Percentiles rank a stretch among this genome's conserved stretches.
These are phyloP conservation scores for Brachionus koreanus DNA, from an alignment of 1,140 invertebrate genomes.

Conservation along the genomic window DNA sequence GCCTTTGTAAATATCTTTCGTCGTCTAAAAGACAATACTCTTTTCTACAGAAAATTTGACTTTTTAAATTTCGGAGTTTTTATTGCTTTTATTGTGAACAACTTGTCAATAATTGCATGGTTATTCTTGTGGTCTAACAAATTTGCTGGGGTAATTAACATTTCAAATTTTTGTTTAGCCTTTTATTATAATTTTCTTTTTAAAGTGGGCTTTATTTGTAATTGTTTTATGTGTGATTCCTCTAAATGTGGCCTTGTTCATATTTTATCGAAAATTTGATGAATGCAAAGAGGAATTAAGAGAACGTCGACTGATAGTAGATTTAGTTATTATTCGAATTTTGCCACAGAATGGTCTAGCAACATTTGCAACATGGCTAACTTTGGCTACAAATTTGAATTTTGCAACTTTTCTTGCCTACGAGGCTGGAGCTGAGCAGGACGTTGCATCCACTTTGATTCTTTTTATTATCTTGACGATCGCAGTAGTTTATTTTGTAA, in stretches of 20 bases:
- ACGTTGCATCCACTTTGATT: conserved; percentile 47
- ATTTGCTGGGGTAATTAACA: conserved; percentile 47
- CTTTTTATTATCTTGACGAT: conserved; percentile 46
- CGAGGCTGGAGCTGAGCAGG: conserved; percentile 27
- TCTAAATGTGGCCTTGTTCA: background rate
- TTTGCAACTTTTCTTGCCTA: conserved; percentile 50
- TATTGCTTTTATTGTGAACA: conserved; percentile 48
- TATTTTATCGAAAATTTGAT: background rate
- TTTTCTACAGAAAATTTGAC: conserved; percentile 46
- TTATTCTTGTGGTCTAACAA: conserved; percentile 51
- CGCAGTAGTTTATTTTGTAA: conserved; percentile 47
- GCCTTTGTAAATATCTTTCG: conserved; percentile 49
- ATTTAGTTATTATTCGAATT: conserved; percentile 50
- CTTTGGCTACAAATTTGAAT: conserved; percentile 52
- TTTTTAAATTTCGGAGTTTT: conserved; percentile 48
- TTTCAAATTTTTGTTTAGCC: background rate
- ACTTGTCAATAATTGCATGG: conserved; percentile 51
- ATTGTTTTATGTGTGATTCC: conserved; percentile 34
- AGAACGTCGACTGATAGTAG: conserved; percentile 37
- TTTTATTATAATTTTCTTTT: background rate
- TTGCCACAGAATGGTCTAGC: conserved; percentile 54
- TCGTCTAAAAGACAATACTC: conserved; percentile 46
- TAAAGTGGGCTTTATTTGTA: conserved; percentile 42
- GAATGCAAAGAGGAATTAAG: conserved; percentile 3
- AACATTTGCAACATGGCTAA: conserved; percentile 52